Base-by-base conservation (phyloP, 2,797 vertebrate genomes). In the Alcedo atthis region DNA sequence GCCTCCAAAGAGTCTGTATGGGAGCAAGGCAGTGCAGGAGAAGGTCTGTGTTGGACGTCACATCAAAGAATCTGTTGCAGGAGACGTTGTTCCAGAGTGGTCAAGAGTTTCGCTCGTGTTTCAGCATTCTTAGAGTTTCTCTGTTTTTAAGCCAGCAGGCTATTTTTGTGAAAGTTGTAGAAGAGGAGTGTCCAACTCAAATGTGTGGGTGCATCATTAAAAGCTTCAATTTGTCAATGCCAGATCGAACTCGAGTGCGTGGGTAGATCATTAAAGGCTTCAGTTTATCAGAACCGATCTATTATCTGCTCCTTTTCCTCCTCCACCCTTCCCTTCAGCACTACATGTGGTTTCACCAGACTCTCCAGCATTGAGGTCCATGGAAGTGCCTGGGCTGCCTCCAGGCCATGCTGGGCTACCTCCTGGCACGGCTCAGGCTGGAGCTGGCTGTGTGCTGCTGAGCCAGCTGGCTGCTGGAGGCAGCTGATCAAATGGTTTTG, bases 201-300 rank as follows among this genome's bases (percentile, higher is more conserved):
- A 81, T 48, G 93, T 90, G 94, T 96, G 87, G 95, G 95, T 16
- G 45, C 92, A 68, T 96, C 90, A 87, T 94, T 93, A 95, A 78
- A 93, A 94, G 93, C 94, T 92, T 95, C 92, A 95, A 93, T 95
- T 96, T 95, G 94, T 96, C 95, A 91, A 96, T 96, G 94, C 93
- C 94, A 96, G 93, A 96, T 96, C 90, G 87, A 95, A 94, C 90
- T 89, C 4, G 7, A 89, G 58, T 92, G 92, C 42, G 95, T 96
- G 95, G 95, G 95, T 64, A 95, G 94, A 95, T 95, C 93, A 96
- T 96, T 95, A 96, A 85, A 93, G 73, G 81, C 94, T 89, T 66
- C 69, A 81, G 90, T 94, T 95, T 95, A 95, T 96, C 94, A 95
- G 92, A 93, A 91, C 84, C 1, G 0, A 95, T 96, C 93, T 95